Evolutionary conservation across 2,113 vertebrate species (phyloP).

Genomic region (Pseudolaguvia tuberculata): DNA sequence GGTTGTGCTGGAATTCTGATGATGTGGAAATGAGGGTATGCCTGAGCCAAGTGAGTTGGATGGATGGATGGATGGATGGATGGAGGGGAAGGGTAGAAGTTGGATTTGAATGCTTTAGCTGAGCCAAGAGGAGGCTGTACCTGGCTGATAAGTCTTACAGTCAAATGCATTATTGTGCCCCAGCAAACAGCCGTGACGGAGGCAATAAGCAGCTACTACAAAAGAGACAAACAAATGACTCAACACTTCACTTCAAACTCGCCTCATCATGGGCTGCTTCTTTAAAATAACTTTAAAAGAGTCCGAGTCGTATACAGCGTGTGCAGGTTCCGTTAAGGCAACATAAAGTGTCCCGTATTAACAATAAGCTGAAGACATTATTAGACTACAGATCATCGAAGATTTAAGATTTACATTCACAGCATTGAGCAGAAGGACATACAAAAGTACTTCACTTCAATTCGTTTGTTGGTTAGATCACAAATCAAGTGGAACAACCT

Average conservation of each 20-base stretch:
- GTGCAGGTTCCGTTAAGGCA: background rate
- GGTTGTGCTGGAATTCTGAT: constrained; percentile 22
- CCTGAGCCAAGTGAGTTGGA: background rate
- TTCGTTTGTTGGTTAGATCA: too few relatives aligned
- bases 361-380: background rate
- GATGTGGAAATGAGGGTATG: constrained; percentile 1
- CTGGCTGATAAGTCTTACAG: constrained; percentile 67
- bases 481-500: too few relatives aligned
- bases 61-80: constrained; percentile 4
- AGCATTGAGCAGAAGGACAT: too few relatives aligned
- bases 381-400: background rate
- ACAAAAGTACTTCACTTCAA: too few relatives aligned
- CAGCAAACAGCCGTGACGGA: constrained; percentile 1
- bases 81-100: constrained; percentile 28
- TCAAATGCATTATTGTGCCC: constrained; percentile 62
- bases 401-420: too few relatives aligned
- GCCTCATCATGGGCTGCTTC: background rate
- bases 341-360: too few relatives aligned
- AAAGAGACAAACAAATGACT: constrained; percentile 22
- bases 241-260: constrained; percentile 16
- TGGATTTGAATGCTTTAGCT: constrained; percentile 56
- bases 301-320: background rate
- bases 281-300: constrained; percentile 7
- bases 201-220: constrained; percentile 23
- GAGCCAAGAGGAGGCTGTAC: constrained; percentile 62